Conservation (phyloP, 2,113 vertebrate genomes). For the Ramphastos sulfuratus region DNA sequence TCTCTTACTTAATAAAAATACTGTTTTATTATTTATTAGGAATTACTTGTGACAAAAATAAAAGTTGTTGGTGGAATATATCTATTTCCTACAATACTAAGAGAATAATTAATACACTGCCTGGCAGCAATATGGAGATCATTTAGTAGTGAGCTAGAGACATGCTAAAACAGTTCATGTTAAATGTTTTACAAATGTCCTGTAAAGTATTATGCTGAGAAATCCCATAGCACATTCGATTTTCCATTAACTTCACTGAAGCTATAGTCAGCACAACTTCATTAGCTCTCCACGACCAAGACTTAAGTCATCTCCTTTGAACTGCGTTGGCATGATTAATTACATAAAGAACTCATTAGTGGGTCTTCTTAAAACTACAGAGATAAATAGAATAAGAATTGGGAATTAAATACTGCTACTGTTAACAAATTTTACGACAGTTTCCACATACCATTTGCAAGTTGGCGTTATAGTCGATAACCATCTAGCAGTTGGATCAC, state of each 20-base stretch:
- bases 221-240: not conserved
- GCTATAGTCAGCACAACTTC: not conserved
- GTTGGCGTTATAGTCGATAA: not conserved
- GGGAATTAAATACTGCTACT: conserved; percentile 18
- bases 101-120: not conserved
- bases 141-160: not conserved
- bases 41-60: not conserved
- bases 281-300: not conserved
- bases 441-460: not conserved
- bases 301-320: conserved; percentile 21
- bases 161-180: not conserved
- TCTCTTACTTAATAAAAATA: not conserved
- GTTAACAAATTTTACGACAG: not conserved
- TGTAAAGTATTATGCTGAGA: not conserved
- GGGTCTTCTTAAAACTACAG: conserved; percentile 1
- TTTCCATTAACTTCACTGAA: not conserved
- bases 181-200: not conserved
- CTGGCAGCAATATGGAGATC: not conserved
- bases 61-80: not conserved
- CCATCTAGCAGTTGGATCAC: not conserved
- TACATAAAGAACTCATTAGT: conserved; percentile 31
- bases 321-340: conserved; percentile 17
- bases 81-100: not conserved
- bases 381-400: conserved; percentile 14
- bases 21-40: not conserved